Evolutionary conservation across 1,140 invertebrate genomes (phyloP).

Genomic region (Bombus fervidus): DNA sequence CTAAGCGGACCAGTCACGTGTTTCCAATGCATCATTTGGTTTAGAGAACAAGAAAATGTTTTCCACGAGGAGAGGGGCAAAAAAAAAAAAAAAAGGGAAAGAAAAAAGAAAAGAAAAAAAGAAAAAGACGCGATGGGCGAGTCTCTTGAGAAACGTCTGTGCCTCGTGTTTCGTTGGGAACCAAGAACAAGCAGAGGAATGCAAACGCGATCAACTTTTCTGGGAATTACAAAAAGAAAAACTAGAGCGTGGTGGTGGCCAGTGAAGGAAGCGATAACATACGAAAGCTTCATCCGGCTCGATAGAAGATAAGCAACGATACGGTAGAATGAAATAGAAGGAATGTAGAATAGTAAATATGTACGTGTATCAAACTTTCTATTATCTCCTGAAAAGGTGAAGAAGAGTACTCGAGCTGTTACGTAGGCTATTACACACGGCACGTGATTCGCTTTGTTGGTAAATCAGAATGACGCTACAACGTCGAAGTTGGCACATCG

Average conservation of each 20-base stretch:
- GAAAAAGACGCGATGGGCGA: too few species aligned
- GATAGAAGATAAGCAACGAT: slow-evolving; percentile 37
- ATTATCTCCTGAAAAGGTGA: background rate
- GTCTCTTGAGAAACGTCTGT: background rate
- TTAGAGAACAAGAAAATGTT: background rate
- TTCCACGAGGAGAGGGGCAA: background rate
- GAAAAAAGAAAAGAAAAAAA: too few species aligned
- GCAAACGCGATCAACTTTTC: slow-evolving; percentile 18
- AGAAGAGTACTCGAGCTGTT: background rate
- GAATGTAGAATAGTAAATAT: slow-evolving; percentile 26
- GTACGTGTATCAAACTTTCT: background rate
- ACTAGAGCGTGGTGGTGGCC: background rate
- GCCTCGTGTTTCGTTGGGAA: background rate
- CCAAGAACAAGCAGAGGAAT: background rate
- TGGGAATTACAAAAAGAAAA: slow-evolving; percentile 22
- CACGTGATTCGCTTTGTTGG: background rate
- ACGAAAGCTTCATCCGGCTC: slow-evolving; percentile 22
- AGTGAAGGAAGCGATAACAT: slow-evolving; percentile 39
- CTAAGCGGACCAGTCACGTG: slow-evolving; percentile 51
- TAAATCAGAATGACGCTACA: background rate
- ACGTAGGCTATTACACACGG: background rate
- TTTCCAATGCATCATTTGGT: slow-evolving; percentile 42
- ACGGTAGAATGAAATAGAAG: background rate
- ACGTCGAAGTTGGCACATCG: background rate
- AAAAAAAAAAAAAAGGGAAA: background rate